Conservation (phyloP, 2,888 invertebrate species). For the Microctonus hyperodae region DNA sequence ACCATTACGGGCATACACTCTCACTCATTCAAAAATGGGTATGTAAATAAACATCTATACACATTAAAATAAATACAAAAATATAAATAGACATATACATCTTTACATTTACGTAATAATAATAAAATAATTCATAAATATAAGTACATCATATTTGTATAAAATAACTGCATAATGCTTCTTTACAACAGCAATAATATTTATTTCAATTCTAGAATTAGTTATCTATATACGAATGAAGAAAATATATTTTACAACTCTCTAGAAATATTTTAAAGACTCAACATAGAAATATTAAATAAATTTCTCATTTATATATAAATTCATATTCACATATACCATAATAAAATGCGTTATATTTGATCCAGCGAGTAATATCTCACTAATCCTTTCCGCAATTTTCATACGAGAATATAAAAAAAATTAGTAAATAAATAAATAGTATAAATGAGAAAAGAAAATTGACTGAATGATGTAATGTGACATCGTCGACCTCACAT, state of each 20-base stretch:
- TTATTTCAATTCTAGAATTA: not conserved
- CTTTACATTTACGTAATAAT: not conserved
- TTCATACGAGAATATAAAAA: constrained; percentile 3
- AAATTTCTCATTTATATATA: not conserved
- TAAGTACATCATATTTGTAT: not conserved
- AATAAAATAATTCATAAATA: not conserved
- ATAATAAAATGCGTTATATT: constrained; percentile 9
- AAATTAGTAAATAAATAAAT: not conserved
- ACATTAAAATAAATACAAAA: too few relatives aligned
- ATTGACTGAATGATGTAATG: not conserved
- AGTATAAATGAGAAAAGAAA: too few relatives aligned
- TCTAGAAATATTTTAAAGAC: not conserved
- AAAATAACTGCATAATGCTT: not conserved
- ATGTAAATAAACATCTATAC: constrained; percentile 34
- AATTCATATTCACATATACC: not conserved
- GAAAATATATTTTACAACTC: constrained; percentile 6
- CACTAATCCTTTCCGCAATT: constrained; percentile 26
- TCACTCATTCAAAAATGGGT: constrained; percentile 61
- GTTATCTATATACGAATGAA: not conserved
- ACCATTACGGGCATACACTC: constrained; percentile 57
- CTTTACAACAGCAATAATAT: not conserved
- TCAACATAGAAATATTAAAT: not conserved
- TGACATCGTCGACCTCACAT: constrained; percentile 16
- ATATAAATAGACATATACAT: not conserved
- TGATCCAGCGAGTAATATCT: constrained; percentile 21